Evolutionary conservation across 2,113 vertebrate genomes (phyloP), one percentile per base, ranked within the genome.

Genomic region (Nymphicus hollandicus): DNA sequence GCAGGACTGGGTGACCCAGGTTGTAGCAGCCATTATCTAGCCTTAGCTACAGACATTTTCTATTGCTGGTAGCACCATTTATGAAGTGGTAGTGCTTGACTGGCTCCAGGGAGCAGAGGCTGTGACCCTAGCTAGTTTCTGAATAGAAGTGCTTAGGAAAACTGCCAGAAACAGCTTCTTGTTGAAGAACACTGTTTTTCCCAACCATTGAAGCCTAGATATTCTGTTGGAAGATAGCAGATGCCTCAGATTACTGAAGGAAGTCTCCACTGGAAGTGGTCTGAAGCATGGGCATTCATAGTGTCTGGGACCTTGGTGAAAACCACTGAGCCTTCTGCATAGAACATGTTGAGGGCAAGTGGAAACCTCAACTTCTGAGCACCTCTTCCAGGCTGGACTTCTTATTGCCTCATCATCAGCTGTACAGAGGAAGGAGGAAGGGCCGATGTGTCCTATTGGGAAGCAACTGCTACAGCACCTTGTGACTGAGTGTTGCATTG

Each of bases 401-500:
- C 63, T 77, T 71, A 49, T 63, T 87, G 56, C 71, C 61, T 93
- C 89, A 29, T 20, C 90, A 83, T 20, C 44, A 83, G 25, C 28
- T 41, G 37, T 50, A 60, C 10, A 63, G 61, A 91, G 49, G 46
- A 72, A 81, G 13, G 13, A 85, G 77, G 41, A 63, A 86, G 31
- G 23, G 23, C 39, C 1, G 2, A 31, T 33, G 27, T 31, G 80
- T 64, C 43, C 72, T 74, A 49, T 17, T 85, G 87, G 39, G 77
- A 92, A 95, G 58, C 86, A 82, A 95, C 82, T 77, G 78, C 81
- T 89, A 91, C 73, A 74, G 29, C 15, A n/a, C 66, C 82, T 95
- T 97, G 96, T 95, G 95, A 96, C 84, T 95, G 95, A 97, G 66
- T 3, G 0, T 89, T 96, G 93, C 91, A 93, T 92, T 85, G 55